Evolutionary conservation across 37 sponge, comb jelly and placozoan genomes (phyloP).

Genomic region (Tethya wilhelma): DNA sequence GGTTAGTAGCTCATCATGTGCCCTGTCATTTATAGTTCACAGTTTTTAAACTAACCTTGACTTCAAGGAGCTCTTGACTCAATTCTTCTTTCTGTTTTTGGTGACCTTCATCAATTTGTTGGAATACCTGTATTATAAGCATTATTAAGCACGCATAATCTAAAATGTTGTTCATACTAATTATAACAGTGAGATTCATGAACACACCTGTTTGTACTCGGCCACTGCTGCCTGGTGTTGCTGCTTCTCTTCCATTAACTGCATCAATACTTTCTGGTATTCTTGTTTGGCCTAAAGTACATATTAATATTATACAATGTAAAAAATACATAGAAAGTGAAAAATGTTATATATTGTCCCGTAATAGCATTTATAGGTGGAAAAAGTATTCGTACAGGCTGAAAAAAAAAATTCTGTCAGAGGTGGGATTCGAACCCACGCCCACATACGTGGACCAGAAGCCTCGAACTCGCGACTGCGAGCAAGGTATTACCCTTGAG

Average conservation of each 20-base stretch:
- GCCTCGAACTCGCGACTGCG: conserved; percentile 57
- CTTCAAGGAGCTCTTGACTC: conserved; percentile 80
- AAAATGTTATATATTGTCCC: neutral
- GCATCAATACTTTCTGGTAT: conserved; percentile 63
- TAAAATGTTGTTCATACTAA: neutral
- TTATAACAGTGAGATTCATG: neutral
- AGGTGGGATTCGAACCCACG: conserved; percentile 99
- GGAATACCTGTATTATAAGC: conserved; percentile 42
- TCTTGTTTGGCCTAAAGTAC: conserved; percentile 69
- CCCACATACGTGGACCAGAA: conserved; percentile 99
- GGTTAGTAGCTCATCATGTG: neutral
- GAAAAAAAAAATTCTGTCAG: conserved; percentile 92
- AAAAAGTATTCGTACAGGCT: conserved; percentile 8
- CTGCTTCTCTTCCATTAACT: conserved; percentile 68
- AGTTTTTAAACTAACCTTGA: conserved; percentile 68
- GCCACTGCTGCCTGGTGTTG: conserved; percentile 63
- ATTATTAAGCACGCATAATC: neutral
- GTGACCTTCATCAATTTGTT: conserved; percentile 82
- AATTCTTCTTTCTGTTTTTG: conserved; percentile 83
- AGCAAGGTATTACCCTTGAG: conserved; percentile 89
- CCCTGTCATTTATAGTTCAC: neutral
- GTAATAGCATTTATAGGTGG: neutral
- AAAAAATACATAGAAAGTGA: neutral
- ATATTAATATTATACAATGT: neutral
- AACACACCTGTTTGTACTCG: conserved; percentile 81